These are phyloP conservation scores for Drosophila flavopinicola DNA, from an alignment of 2,888 invertebrate genomes.

Conservation along the genomic window DNA sequence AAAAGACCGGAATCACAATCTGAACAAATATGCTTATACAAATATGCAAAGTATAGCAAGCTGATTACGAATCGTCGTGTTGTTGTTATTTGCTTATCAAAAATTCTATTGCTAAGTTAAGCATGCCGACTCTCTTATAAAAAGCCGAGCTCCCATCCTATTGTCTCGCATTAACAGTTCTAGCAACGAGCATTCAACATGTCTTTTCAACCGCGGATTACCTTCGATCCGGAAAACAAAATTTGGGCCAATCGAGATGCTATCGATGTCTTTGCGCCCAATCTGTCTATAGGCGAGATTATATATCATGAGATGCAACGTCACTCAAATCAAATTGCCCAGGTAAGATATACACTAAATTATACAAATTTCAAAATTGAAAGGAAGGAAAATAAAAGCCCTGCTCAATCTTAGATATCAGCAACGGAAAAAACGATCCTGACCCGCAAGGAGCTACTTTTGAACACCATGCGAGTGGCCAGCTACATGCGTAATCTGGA, in stretches of 20 bases:
- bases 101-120: too few relatives aligned
- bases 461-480: conserved; percentile 42
- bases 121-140: too few relatives aligned
- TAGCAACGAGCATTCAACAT: conserved; percentile 8
- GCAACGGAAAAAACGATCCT: conserved; percentile 29
- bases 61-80: too few relatives aligned
- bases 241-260: conserved; percentile 21
- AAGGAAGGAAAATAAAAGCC: background rate
- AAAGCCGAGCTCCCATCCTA: background rate
- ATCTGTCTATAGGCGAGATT: conserved; percentile 34
- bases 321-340: conserved; percentile 32
- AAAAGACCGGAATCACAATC: too few relatives aligned
- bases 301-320: conserved; percentile 35
- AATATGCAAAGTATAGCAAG: too few relatives aligned
- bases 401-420: conserved; percentile 19
- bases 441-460: conserved; percentile 13
- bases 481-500: conserved; percentile 34
- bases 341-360: conserved; percentile 13
- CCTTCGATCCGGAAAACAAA: conserved; percentile 19
- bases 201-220: conserved; percentile 15
- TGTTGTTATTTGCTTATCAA: conserved; percentile 4
- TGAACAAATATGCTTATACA: too few relatives aligned
- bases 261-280: conserved; percentile 14
- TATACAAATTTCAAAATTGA: background rate
- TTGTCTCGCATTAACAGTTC: background rate